Percentiles rank a stretch among this genome's conserved stretches.
phyloP scores from a whole-genome alignment of 2,888 invertebrate species.

The Eristalis arbustorum region DNA sequence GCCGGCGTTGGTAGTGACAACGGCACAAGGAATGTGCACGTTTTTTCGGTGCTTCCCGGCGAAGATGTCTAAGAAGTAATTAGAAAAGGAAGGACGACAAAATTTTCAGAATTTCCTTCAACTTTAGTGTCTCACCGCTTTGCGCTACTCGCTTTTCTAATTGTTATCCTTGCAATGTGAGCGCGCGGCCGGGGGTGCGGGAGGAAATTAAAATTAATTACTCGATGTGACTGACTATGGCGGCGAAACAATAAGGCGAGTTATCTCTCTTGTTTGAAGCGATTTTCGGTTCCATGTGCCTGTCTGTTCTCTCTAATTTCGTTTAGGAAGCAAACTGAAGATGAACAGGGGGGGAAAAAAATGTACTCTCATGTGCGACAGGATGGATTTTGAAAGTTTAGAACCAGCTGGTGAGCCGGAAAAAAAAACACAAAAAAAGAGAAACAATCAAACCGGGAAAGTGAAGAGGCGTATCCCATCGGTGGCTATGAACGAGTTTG shows the following conservation, averaged over 20 bases:
- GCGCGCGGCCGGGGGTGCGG: no score
- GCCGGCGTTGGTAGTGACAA: neutral
- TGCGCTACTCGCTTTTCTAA: slow-evolving; percentile 40
- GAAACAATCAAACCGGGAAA: neutral
- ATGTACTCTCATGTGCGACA: neutral
- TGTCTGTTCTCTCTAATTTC: neutral
- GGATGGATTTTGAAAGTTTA: no score
- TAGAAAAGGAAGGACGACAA: slow-evolving; percentile 54
- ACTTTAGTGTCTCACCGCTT: neutral
- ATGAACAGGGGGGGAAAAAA: neutral
- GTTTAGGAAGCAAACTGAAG: neutral
- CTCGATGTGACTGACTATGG: slow-evolving; percentile 49
- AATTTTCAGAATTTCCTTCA: slow-evolving; percentile 43
- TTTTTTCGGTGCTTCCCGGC: slow-evolving; percentile 36
- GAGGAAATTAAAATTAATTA: slow-evolving; percentile 64
- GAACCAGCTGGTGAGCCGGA: neutral
- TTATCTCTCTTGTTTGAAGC: neutral
- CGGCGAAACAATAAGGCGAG: neutral
- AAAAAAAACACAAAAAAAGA: neutral
- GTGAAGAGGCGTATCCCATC: neutral
- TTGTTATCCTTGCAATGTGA: slow-evolving; percentile 60
- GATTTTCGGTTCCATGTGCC: neutral
- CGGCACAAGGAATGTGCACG: slow-evolving; percentile 39
- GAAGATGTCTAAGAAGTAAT: slow-evolving; percentile 58
- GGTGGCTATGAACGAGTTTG: neutral